phyloP scores from a whole-genome alignment of 2,888 invertebrate species.

The Diachrysia chrysitis region DNA sequence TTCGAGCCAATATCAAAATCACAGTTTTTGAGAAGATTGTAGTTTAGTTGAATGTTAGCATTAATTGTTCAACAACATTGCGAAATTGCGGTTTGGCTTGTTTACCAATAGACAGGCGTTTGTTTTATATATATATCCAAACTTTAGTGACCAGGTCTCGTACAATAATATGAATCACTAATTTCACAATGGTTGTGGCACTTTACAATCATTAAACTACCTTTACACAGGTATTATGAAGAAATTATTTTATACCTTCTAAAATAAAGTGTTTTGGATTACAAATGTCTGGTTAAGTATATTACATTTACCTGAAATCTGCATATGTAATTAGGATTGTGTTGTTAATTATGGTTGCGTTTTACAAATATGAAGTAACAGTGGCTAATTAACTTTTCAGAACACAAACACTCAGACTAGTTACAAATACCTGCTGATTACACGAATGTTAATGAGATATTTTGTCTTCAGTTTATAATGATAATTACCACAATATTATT shows the following conservation, averaged over 20 bases:
- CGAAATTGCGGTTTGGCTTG: neutral
- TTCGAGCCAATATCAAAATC: too few species aligned
- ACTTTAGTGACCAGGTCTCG: conserved; percentile 9
- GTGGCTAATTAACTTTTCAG: neutral
- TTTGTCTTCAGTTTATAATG: neutral
- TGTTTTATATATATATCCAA: conserved; percentile 1
- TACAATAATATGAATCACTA: conserved; percentile 41
- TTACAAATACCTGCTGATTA: neutral
- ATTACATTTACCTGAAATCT: neutral
- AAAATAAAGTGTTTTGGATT: neutral
- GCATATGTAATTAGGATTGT: neutral
- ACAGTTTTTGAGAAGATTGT: too few species aligned
- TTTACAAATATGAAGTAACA: neutral
- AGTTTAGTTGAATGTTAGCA: neutral
- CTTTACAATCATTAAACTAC: conserved; percentile 36
- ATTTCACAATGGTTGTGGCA: conserved; percentile 45
- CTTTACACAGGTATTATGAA: conserved; percentile 20
- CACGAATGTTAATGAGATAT: neutral
- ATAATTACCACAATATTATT: neutral
- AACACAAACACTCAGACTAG: neutral
- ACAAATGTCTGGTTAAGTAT: neutral
- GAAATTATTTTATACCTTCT: conserved; percentile 10
- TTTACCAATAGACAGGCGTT: conserved; percentile 5
- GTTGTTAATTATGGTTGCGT: neutral
- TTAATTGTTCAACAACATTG: neutral